Evolutionary conservation across 2,113 vertebrate genomes (phyloP).

Genomic region (Chroicocephalus ridibundus): DNA sequence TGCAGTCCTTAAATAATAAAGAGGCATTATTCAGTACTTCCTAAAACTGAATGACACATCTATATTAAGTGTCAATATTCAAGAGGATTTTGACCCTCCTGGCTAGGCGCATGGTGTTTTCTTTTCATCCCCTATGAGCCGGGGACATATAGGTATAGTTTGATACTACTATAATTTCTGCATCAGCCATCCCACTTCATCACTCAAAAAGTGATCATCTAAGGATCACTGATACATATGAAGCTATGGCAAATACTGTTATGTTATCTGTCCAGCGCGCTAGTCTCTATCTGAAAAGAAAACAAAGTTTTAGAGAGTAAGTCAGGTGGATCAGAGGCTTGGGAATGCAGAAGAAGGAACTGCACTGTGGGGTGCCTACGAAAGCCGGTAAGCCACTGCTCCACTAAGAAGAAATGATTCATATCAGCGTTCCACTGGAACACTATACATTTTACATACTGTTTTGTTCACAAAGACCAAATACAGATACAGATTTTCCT

Average conservation of each 20-base stretch:
- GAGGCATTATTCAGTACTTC: background rate
- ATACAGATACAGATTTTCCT: background rate
- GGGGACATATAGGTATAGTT: background rate
- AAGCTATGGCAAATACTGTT: background rate
- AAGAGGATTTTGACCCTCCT: background rate
- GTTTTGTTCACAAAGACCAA: background rate
- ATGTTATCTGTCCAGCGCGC: background rate
- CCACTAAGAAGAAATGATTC: background rate
- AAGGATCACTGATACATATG: background rate
- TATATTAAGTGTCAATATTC: background rate
- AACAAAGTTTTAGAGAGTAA: background rate
- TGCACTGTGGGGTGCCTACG: background rate
- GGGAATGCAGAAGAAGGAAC: background rate
- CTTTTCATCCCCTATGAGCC: background rate
- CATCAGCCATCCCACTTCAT: background rate
- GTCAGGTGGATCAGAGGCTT: background rate
- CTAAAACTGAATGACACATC: slow-evolving; percentile 3
- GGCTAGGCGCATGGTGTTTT: background rate
- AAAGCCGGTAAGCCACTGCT: background rate
- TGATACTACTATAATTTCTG: background rate
- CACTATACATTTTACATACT: background rate
- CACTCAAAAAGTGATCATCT: background rate
- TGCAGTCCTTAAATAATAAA: background rate
- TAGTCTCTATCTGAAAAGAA: background rate
- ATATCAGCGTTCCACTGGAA: background rate